Conservation (phyloP, 2,797 vertebrate genomes). For the Typhlichthys eigenmanni region DNA sequence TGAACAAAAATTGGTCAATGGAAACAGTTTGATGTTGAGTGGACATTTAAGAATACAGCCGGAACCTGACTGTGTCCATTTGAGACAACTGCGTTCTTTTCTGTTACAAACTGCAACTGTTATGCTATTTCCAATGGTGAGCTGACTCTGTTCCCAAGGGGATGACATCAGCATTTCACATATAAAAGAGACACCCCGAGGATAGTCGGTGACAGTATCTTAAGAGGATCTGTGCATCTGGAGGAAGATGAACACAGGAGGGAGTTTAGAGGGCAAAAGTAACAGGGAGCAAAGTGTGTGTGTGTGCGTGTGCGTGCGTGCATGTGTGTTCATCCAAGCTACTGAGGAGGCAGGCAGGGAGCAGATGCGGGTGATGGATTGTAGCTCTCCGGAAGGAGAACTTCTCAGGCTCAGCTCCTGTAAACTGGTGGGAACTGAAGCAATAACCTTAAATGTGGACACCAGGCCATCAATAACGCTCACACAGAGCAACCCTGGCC, state of each 20-base stretch:
- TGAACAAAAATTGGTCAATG: no score
- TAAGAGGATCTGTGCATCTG: conserved; percentile 40
- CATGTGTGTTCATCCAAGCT: conserved; percentile 14
- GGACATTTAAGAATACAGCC: conserved; percentile 1
- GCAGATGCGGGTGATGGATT: conserved; percentile 72
- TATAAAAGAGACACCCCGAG: conserved; percentile 29
- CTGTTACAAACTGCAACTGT: conserved; percentile 10
- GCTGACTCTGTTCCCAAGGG: conserved; percentile 20
- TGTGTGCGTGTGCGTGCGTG: not conserved
- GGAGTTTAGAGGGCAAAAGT: not conserved
- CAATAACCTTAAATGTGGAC: conserved; percentile 75
- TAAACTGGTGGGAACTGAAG: conserved; percentile 69
- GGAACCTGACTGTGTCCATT: not conserved
- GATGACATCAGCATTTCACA: conserved; percentile 26
- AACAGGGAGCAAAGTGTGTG: not conserved
- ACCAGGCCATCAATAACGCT: conserved; percentile 70
- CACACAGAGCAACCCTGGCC: conserved; percentile 25
- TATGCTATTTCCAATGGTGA: conserved; percentile 3
- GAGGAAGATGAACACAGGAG: conserved; percentile 31
- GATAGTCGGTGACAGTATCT: conserved; percentile 54
- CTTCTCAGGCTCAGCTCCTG: conserved; percentile 59
- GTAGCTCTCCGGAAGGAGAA: conserved; percentile 58
- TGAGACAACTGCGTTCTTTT: no score
- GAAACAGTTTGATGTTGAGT: no score
- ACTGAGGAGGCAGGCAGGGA: conserved; percentile 28